Evolutionary conservation across 30 jellyfish, hydroid and myxozoan genomes (phyloP), one percentile per base, ranked within the genome.

Genomic region (Aurelia sp.): DNA sequence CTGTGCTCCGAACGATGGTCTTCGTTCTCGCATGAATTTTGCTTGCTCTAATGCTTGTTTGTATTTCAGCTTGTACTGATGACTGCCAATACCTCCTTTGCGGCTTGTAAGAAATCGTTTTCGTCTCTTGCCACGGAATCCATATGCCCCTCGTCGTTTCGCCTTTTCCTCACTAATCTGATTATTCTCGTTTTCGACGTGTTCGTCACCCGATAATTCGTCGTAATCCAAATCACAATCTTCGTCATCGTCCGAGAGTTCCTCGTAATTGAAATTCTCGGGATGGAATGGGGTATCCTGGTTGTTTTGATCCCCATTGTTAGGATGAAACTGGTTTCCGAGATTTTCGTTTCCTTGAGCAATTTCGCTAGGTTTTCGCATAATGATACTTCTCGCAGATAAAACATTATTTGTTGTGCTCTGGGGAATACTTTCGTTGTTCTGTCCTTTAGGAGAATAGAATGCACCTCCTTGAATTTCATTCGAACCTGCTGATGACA

Each of bases 11-110:
- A 82, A 82, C 6, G 84, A 52, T 57, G 92, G 92, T 21, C 92
- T 59, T 41, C 66, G 76, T 47, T 70, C 86, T 18, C 92, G 73
- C 86, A 82, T 69, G 63, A 71, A 70, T 48, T 82, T 82, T 48
- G 92, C 92, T 47, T 82, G 92, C 63, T 82, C 92, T 0, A 69
- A 74, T 0, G 86, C 86, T 70, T 71, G 92, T 27, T 82, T 82
- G 55, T 82, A 82, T 30, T 82, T 82, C 52, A 57, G 4, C 71
- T 82, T 82, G 62, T 60, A 57, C 53, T 70, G 92, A 22, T 72
- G 86, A 47, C 47, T 82, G 4, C 76, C 73, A 6, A 66, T 47
- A 41, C 92, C 82, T 59, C 71, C 63, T 62, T 62, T 65, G 35
- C 77, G 87, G 21, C 50, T 19, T 75, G 55, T 50, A 20, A 37